Evolutionary conservation across 92 coral and sea anemone species (phyloP), one percentile per base, ranked within the genome.

Genomic region (Palythoa grandis): DNA sequence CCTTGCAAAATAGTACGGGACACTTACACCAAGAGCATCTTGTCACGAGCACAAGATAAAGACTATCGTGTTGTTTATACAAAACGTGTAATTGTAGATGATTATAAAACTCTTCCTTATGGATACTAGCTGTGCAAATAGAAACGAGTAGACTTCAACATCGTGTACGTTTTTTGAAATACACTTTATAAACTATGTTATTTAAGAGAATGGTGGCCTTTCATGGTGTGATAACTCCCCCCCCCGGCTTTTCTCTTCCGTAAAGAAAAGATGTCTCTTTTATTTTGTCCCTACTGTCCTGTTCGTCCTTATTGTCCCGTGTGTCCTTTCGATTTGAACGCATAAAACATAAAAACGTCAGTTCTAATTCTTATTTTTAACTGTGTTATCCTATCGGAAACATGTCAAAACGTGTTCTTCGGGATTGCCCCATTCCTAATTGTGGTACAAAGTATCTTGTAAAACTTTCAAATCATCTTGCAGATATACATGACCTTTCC

Each of bases 11-110:
- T 78, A 16, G 61, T 50, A 25, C 87, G 88, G 13, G 88, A 88
- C 54, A 11, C 66, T 17, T 79, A 79, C 25, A 43, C 76, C 4
- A 86, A 29, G 83, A 43, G 72, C 15, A 82, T 89, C 19, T 4
- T 79, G 2, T 70, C 87, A 4, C 79, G 77, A 22, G 23, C 86
- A 10, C 86, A 86, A 71, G 65, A 65, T 14, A 71, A 56, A 52
- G 82, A 86, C 52, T 89, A 89, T 79, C 48, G 87, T 19, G 47
- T 89, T 52, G 93, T 87, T 53, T 87, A 87, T 43, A 80, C 74
- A 5, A 87, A 90, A 15, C 67, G 90, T 29, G 87, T 90, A 2
- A 80, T 75, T 5, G 37, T 82, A 8, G 88, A 48, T 22, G 37
- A 74, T 11, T 88, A 87, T 29, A 76, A 68, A 25, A 68, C 43